Percentiles rank a stretch among this genome's conserved stretches.
Conservation (phyloP, 2,888 invertebrate species). For the Antitype chi region DNA sequence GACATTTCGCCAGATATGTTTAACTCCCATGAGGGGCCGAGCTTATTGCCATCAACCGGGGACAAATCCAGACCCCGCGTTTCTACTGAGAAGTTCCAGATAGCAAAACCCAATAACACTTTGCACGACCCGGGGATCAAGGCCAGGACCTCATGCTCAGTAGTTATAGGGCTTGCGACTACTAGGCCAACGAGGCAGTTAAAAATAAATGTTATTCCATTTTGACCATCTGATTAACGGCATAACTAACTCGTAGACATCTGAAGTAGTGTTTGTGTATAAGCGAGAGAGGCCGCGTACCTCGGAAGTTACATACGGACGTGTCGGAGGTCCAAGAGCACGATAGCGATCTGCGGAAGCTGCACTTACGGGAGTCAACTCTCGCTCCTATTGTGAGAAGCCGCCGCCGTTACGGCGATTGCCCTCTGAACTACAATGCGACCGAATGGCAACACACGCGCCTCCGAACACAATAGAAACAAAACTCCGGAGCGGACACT, state of each 20-base stretch:
- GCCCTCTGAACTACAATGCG: slow-evolving; percentile 85
- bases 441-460: slow-evolving; percentile 73
- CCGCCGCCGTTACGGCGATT: slow-evolving; percentile 80
- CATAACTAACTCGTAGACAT: not conserved
- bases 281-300: slow-evolving; percentile 69
- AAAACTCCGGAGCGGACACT: slow-evolving; percentile 72
- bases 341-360: slow-evolving; percentile 85
- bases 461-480: slow-evolving; percentile 79
- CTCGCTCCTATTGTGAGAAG: slow-evolving; percentile 86
- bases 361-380: slow-evolving; percentile 78
- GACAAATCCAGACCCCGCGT: no score
- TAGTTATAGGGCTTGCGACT: no score
- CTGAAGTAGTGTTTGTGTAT: slow-evolving; percentile 51
- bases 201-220: slow-evolving; percentile 33
- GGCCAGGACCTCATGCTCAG: no score
- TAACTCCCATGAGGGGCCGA: no score
- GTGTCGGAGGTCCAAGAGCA: slow-evolving; percentile 76
- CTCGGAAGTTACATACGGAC: slow-evolving; percentile 78
- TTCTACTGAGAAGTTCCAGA: no score
- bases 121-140: no score
- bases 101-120: no score
- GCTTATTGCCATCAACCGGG: no score
- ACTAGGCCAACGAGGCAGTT: not conserved
- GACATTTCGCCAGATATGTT: no score
- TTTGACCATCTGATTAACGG: slow-evolving; percentile 11